phyloP scores from a whole-genome alignment of 2,113 vertebrate genomes.

The Ptilorrhoa leucosticta region DNA sequence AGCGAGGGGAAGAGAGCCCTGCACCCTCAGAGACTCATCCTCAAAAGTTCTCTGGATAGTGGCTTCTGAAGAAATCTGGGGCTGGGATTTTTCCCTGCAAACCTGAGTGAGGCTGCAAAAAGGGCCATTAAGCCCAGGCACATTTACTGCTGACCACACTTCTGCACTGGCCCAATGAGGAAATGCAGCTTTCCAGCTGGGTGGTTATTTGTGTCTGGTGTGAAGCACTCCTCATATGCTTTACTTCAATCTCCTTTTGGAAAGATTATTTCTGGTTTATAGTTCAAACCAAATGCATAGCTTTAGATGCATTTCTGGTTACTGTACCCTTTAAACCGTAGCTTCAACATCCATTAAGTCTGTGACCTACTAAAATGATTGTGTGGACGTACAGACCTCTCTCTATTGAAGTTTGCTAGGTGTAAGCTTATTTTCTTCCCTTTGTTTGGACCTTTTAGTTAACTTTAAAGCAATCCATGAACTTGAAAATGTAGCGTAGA shows the following conservation, averaged over 20 bases:
- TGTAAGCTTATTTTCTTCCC: not conserved
- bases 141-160: not conserved
- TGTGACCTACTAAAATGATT: not conserved
- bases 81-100: not conserved
- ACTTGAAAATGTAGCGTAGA: fast-evolving
- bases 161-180: not conserved
- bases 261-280: not conserved
- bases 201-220: not conserved
- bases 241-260: not conserved
- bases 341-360: not conserved
- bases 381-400: not conserved
- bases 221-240: not conserved
- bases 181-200: not conserved
- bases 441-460: not conserved
- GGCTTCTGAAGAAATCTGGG: not conserved
- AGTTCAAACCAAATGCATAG: not conserved
- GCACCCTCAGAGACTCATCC: not conserved
- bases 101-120: not conserved
- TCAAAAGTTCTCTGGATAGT: not conserved
- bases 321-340: not conserved
- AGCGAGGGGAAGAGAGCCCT: not conserved
- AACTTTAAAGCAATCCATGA: not conserved
- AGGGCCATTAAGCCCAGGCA: not conserved
- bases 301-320: not conserved
- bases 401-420: not conserved